Evolutionary conservation across 2,888 invertebrate species (phyloP).

Genomic region (Macaria liturata): DNA sequence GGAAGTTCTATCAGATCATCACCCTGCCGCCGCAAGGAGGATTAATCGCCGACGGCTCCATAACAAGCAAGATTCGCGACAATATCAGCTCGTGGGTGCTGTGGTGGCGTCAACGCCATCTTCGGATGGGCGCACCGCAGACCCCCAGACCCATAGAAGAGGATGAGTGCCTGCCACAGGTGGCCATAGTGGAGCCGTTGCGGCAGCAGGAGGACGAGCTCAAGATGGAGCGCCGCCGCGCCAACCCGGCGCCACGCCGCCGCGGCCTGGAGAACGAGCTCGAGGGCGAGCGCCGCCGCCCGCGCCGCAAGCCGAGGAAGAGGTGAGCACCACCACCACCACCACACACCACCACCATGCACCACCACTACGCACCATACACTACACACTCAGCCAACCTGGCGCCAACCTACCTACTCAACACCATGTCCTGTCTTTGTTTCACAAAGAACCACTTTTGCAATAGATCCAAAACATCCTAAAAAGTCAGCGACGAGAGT

Average conservation of each 20-base stretch:
- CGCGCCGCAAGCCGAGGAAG: constrained; percentile 59
- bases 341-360: neutral
- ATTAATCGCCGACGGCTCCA: constrained; percentile 45
- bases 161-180: constrained; percentile 66
- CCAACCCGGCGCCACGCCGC: constrained; percentile 59
- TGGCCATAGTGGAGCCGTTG: constrained; percentile 63
- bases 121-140: constrained; percentile 81
- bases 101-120: constrained; percentile 80
- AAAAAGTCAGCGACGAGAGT: too few species aligned
- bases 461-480: too few species aligned
- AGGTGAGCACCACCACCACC: constrained; percentile 50
- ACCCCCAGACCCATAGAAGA: constrained; percentile 72
- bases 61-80: constrained; percentile 74
- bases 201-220: constrained; percentile 54
- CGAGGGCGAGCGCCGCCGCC: constrained; percentile 68
- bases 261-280: constrained; percentile 67
- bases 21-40: constrained; percentile 41
- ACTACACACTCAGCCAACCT: too few species aligned
- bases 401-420: too few species aligned
- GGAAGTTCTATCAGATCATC: constrained; percentile 43
- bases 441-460: too few species aligned
- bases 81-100: constrained; percentile 78
- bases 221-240: constrained; percentile 66
- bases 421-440: too few species aligned
- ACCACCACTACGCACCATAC: too few species aligned